A percentile compares a stretch with the other conserved stretches of the same genome.
Evolutionary conservation across 2,113 vertebrate genomes (phyloP).

Genomic region (Entelurus aequoreus): DNA sequence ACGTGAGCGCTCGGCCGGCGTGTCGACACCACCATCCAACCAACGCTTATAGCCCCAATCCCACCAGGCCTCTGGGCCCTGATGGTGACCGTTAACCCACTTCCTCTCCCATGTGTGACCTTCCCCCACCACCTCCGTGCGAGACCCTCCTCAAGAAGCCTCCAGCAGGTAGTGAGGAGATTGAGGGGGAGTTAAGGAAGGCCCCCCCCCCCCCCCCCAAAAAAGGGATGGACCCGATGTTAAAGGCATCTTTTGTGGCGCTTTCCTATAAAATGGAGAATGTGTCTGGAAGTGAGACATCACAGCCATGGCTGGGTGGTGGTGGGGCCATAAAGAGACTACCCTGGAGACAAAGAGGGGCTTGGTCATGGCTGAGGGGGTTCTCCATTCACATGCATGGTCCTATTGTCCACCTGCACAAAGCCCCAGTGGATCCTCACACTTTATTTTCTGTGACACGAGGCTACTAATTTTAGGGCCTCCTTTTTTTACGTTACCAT

Average conservation of each 20-base stretch:
- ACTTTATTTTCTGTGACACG: constrained; percentile 66
- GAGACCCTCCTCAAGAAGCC: constrained; percentile 20
- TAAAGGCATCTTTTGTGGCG: neutral
- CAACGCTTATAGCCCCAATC: constrained; percentile 4
- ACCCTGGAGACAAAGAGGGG: constrained; percentile 58
- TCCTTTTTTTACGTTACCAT: constrained; percentile 24
- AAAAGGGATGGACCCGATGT: neutral
- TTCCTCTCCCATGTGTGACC: constrained; percentile 58
- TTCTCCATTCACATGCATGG: constrained; percentile 57
- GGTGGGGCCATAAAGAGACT: constrained; percentile 42
- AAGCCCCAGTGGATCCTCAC: constrained; percentile 53
- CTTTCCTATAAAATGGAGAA: constrained; percentile 31
- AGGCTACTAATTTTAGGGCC: constrained; percentile 61
- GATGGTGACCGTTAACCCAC: constrained; percentile 57
- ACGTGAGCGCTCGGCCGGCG: too few species aligned
- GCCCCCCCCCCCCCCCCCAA: too few species aligned
- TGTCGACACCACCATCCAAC: too few species aligned
- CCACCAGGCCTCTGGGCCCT: constrained; percentile 37
- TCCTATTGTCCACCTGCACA: constrained; percentile 67
- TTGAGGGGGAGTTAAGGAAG: neutral
- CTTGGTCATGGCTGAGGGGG: constrained; percentile 56
- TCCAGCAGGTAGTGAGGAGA: constrained; percentile 22
- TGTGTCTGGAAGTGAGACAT: constrained; percentile 54
- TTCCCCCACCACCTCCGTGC: constrained; percentile 36
- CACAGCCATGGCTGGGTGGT: constrained; percentile 38